Evolutionary conservation across 2,113 vertebrate species (phyloP), one percentile per base, ranked within the genome.

Genomic region (Smithornis capensis): DNA sequence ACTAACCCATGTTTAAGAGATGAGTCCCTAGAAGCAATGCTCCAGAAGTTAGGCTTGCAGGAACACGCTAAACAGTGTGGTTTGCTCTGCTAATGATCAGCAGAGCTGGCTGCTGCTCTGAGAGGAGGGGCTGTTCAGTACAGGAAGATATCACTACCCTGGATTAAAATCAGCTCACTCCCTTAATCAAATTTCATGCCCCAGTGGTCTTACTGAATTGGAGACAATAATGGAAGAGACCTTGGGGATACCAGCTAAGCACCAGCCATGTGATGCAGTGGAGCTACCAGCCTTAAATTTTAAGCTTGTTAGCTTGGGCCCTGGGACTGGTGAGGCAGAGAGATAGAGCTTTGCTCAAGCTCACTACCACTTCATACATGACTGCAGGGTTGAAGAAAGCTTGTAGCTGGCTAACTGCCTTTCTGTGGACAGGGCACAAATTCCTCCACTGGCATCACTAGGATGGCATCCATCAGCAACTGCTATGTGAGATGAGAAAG

Each of bases 311-410:
- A 60, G 21, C 17, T 49, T 69, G 19, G 18, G 31, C 60, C 15
- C 13, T 19, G n/a, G 31, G 28, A 79, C 56, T 1, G 0, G 6
- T 14, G 47, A 74, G 64, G 29, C 64, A 70, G 42, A 0, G 1
- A 53, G 49, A 64, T 22, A 53, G 49, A 69, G 57, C 12, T 90
- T 78, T 69, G 45, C 40, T 76, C 44, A 62, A 67, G 55, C 11
- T 92, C 33, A 2, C 64, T 93, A 29, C 5, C 3, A 2, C 22
- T 73, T 57, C 25, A 44, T 45, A 45, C 0, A 0, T 56, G 56
- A 37, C 63, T 79, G 18, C 12, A 68, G 52, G 14, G 13, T 3
- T 49, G 40, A 24, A 79, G 52, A 64, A 87, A 71, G 19, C 37
- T 62, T 55, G 29, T 25, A 19, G 22, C 10, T n/a, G n/a, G 28